Evolutionary conservation across 2,888 invertebrate species (phyloP), one percentile per base, ranked within the genome.

Genomic region (Scelioninae gen. 2): DNA sequence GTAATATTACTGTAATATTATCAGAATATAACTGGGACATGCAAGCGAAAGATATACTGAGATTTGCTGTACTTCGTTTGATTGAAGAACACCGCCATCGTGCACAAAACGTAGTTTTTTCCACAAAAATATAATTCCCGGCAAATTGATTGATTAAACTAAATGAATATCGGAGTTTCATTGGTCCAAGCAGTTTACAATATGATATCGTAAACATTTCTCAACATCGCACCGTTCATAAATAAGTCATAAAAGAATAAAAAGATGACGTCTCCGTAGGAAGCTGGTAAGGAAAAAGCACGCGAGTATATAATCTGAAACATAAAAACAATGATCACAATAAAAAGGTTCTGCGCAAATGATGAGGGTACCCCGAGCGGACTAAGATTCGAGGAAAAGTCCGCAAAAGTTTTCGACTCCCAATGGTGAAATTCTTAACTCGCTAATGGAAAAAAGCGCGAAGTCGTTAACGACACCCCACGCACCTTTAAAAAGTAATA

Each of bases 401-500:
- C 46, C 48, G 48, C 53, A 31, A 67, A 75, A 75, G 25, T 58
- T 75, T 75, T 52, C 60, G 55, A 68, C 60, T 75, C 74, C 74
- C 71, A 68, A 58, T 64, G 75, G 75, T 72, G 69, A 75, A 75
- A 75, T 75, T 72, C 71, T 68, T 58, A 67, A 71, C 68, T 71
- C 57, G 60, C 72, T 72, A 70, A 74, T 69, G 63, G 74, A 63
- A 74, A 76, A 76, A 76, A 65, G 74, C 68, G 67, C 43, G 39
- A 58, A 52, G 65, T 65, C 63, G 69, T 76, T 76, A 76, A 76
- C 74, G 76, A 70, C 76, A 76, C 74, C 74, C 76, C 33, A 64
- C 53, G 65, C 83, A 81, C 78, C 82, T 83, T 83, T 82, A 84
- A 82, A 82, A 83, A 82, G 78, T 82, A 81, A 84, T 83, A 84